Evolutionary conservation across 2,797 vertebrate species (phyloP).

Genomic region (Sarcoramphus papa): DNA sequence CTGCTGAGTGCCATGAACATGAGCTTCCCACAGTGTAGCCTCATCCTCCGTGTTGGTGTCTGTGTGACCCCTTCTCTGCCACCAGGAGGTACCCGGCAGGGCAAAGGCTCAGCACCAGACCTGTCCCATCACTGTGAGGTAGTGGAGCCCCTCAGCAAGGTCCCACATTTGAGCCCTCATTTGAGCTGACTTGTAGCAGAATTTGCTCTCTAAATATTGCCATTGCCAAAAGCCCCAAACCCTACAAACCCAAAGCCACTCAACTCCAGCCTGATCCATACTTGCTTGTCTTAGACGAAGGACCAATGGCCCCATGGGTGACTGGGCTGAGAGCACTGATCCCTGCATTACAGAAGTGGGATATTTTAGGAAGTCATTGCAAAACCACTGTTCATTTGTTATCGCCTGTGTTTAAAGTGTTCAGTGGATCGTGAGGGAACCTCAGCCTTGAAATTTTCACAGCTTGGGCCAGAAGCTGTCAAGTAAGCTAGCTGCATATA

Average conservation of each 20-base stretch:
- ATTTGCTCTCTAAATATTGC: not conserved
- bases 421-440: not conserved
- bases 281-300: not conserved
- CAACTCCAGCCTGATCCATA: not conserved
- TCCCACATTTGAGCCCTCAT: not conserved
- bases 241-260: not conserved
- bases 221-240: not conserved
- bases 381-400: not conserved
- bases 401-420: not conserved
- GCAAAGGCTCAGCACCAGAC: not conserved
- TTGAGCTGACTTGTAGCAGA: not conserved
- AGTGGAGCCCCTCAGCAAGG: not conserved
- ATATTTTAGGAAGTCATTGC: not conserved
- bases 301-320: not conserved
- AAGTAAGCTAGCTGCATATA: not conserved
- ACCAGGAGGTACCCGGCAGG: not conserved
- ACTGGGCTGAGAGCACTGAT: not conserved
- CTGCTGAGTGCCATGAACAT: not conserved
- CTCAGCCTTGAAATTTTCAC: not conserved
- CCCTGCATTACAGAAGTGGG: not conserved
- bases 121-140: rapidly evolving
- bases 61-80: not conserved
- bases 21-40: not conserved
- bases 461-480: not conserved
- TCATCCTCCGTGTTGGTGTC: not conserved